Percentiles rank a stretch among this genome's conserved stretches.
Conservation (phyloP, 2,113 vertebrate species). For the Malaclemys terrapin region DNA sequence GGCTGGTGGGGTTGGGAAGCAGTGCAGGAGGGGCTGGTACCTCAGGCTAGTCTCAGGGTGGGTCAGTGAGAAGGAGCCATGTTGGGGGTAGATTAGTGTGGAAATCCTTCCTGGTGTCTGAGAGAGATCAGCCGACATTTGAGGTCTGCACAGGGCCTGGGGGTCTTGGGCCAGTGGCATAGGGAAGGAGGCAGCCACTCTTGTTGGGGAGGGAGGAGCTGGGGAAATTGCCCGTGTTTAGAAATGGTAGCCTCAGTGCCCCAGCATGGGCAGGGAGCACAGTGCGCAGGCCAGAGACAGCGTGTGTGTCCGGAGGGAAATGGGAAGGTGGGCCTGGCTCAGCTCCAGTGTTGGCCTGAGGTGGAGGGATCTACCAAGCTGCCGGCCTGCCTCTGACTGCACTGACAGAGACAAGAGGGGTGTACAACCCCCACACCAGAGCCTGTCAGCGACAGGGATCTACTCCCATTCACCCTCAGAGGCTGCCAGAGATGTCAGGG, state of each 20-base stretch:
- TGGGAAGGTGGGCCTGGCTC: neutral
- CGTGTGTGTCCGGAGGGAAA: neutral
- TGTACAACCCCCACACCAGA: neutral
- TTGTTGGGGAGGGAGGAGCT: neutral
- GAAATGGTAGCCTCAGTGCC: neutral
- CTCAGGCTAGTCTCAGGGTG: no score
- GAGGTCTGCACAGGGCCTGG: no score
- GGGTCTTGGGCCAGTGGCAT: neutral
- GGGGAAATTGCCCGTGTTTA: neutral
- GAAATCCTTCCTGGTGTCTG: neutral
- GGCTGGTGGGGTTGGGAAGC: no score
- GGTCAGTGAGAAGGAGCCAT: neutral
- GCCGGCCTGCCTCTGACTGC: neutral
- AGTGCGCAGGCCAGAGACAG: neutral
- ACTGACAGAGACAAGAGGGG: neutral
- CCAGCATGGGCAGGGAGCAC: neutral
- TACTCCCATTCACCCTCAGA: neutral
- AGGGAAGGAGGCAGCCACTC: neutral
- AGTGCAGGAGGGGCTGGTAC: no score
- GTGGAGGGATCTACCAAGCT: neutral
- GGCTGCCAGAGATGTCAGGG: neutral
- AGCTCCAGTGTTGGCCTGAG: neutral
- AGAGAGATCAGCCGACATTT: neutral
- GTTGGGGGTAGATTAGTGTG: neutral
- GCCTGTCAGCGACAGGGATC: neutral